phyloP scores from a whole-genome alignment of 1,140 invertebrate species.

The Lepidurus arcticus region DNA sequence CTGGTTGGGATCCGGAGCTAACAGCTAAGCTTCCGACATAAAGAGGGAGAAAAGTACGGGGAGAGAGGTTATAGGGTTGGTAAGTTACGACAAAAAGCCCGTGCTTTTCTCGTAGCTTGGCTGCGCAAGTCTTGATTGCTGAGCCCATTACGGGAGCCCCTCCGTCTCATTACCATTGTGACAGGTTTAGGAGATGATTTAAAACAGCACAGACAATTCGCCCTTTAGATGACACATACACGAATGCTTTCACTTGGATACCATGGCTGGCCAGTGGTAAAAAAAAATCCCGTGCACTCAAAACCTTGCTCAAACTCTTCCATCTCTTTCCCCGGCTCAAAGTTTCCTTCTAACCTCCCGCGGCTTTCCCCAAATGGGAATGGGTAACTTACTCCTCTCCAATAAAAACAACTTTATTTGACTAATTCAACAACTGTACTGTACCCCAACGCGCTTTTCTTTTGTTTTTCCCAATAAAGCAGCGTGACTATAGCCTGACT shows the following conservation, averaged over 20 bases:
- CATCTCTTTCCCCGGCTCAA: background rate
- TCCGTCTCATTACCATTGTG: background rate
- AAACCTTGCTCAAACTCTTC: background rate
- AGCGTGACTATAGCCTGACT: background rate
- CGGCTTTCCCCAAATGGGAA: background rate
- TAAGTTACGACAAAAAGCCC: background rate
- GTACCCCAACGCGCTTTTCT: background rate
- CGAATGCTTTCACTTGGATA: background rate
- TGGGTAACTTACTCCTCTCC: background rate
- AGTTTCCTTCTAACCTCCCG: background rate
- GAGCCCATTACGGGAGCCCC: background rate
- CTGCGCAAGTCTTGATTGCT: background rate
- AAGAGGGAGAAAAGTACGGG: too few species aligned
- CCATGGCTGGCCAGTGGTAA: background rate
- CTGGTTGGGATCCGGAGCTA: too few species aligned
- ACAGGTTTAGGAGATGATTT: constrained; percentile 3
- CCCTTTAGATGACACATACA: background rate
- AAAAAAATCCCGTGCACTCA: background rate
- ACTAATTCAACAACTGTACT: background rate
- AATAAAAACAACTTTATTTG: background rate
- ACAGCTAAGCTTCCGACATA: too few species aligned
- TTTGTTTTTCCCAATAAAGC: background rate
- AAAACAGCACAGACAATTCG: background rate
- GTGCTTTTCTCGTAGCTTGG: background rate
- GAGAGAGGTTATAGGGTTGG: too few species aligned